A percentile compares a stretch with the other conserved stretches of the same genome.
Conservation (phyloP, 2,888 invertebrate species). For the Lycocerus yunnanus region DNA sequence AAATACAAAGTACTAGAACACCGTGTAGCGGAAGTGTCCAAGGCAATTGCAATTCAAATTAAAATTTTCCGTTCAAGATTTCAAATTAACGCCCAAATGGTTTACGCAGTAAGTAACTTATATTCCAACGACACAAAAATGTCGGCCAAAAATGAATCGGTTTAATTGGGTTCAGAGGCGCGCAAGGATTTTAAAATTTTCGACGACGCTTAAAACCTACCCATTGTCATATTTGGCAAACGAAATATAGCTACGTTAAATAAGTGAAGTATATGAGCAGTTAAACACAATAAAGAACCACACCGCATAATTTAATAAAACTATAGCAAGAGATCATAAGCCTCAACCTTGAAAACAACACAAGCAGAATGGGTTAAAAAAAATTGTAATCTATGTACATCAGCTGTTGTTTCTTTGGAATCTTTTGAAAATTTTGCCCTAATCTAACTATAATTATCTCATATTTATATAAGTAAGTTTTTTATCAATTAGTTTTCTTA, state of each 20-base stretch:
- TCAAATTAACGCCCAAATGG: too few species aligned
- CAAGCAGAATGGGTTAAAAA: background rate
- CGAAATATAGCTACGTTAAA: background rate
- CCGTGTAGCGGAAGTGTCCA: too few species aligned
- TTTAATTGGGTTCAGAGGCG: too few species aligned
- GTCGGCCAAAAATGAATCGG: too few species aligned
- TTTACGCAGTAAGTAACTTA: too few species aligned
- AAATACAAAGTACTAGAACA: background rate
- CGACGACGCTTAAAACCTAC: background rate
- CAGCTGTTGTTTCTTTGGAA: background rate
- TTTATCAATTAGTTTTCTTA: background rate
- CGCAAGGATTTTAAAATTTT: background rate
- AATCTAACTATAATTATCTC: constrained; percentile 2
- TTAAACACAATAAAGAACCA: background rate
- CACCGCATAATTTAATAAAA: constrained; percentile 1
- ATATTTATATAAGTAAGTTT: constrained; percentile 1
- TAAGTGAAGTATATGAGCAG: background rate
- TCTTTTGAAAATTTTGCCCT: background rate
- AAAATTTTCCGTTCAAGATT: too few species aligned
- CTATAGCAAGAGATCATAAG: constrained; percentile 7
- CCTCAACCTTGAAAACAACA: constrained; percentile 10
- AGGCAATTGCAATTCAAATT: too few species aligned
- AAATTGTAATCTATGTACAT: background rate
- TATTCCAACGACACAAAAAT: too few species aligned
- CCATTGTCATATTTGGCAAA: background rate